Evolutionary conservation across 2,888 invertebrate species (phyloP).

Genomic region (Oxycera nigricornis): DNA sequence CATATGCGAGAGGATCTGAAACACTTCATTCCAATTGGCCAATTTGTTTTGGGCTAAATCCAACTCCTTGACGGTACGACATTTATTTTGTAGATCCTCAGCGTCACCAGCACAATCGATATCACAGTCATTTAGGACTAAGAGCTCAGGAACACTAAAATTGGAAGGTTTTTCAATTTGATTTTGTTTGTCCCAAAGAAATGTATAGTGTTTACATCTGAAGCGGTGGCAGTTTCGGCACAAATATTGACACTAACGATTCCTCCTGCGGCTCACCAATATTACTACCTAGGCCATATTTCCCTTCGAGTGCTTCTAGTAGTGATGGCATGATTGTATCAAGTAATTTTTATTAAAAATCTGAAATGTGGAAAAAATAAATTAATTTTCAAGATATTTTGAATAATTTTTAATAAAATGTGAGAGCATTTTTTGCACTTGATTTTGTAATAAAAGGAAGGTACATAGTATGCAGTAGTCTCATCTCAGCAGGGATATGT

Average conservation of each 20-base stretch:
- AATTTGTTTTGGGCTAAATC: conserved; percentile 94
- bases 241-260: conserved; percentile 78
- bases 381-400: background rate
- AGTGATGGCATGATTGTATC: conserved; percentile 77
- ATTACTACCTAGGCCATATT: conserved; percentile 74
- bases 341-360: background rate
- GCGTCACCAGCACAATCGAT: conserved; percentile 89
- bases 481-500: too few relatives aligned
- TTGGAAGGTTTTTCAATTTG: conserved; percentile 34
- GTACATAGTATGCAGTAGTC: too few relatives aligned
- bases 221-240: conserved; percentile 82
- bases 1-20: conserved; percentile 85
- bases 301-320: conserved; percentile 86
- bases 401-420: background rate
- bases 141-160: conserved; percentile 79
- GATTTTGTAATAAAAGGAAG: too few relatives aligned
- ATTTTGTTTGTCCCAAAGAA: background rate
- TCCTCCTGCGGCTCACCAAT: conserved; percentile 53
- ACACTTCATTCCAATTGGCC: conserved; percentile 88
- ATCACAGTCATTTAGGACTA: conserved; percentile 90
- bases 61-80: conserved; percentile 89
- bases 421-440: too few relatives aligned
- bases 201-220: conserved; percentile 51
- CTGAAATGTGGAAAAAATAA: background rate
- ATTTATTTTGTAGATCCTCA: conserved; percentile 79